phyloP scores from a whole-genome alignment of 2,888 invertebrate species.

The Timema podura region DNA sequence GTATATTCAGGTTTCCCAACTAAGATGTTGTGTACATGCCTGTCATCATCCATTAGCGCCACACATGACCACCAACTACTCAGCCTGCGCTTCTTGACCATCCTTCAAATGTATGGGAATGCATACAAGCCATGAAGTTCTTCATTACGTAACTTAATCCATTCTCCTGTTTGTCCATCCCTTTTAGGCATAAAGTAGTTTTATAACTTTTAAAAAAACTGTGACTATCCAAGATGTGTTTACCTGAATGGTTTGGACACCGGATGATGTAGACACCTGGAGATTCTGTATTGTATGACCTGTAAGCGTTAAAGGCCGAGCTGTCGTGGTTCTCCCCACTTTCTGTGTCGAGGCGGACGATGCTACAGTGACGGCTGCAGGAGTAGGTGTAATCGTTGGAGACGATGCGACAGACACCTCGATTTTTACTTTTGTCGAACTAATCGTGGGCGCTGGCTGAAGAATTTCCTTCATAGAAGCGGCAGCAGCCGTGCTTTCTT shows the following conservation, averaged over 20 bases:
- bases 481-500: conserved; percentile 19
- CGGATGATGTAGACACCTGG: conserved; percentile 46
- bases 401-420: conserved; percentile 18
- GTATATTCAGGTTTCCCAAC: too few relatives aligned
- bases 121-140: too few relatives aligned
- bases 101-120: too few relatives aligned
- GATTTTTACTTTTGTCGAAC: conserved; percentile 13
- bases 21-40: too few relatives aligned
- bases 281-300: conserved; percentile 31
- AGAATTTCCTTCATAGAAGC: conserved; percentile 20
- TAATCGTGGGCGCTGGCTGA: conserved; percentile 7
- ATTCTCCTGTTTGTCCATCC: too few relatives aligned
- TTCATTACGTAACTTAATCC: too few relatives aligned
- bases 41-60: too few relatives aligned
- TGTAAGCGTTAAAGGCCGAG: conserved; percentile 29
- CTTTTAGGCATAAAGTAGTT: too few relatives aligned
- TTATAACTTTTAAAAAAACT: neutral
- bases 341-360: conserved; percentile 23
- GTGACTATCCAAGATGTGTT: neutral
- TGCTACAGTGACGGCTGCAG: conserved; percentile 39
- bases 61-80: too few relatives aligned
- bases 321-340: conserved; percentile 28
- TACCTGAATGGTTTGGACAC: conserved; percentile 48
- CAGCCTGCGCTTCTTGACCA: too few relatives aligned
- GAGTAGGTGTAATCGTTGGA: conserved; percentile 1